Evolutionary conservation across 2,797 vertebrate genomes (phyloP), one percentile per base, ranked within the genome.

Genomic region (Philypnodon macrostomus): DNA sequence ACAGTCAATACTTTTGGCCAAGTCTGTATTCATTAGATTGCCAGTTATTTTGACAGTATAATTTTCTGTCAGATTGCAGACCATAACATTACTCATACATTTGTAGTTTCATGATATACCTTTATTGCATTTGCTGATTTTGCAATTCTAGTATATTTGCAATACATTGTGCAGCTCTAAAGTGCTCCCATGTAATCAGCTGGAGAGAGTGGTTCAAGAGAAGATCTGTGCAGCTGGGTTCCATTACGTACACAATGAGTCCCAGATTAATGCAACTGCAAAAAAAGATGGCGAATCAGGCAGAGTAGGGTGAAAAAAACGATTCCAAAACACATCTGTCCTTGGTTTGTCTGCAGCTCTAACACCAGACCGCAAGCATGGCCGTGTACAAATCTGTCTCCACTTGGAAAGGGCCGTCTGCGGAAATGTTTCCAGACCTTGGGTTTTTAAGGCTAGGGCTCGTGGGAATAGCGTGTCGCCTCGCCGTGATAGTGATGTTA

Each of bases 221-320:
- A 67, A 65, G 75, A 86, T 85, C 77, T 62, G 63, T 77, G 79
- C 87, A 87, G 87, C 85, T 88, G 86, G 77, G 85, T 81, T 90
- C 85, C 85, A 86, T 86, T 83, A 84, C 74, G 70, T 80, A 83
- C 84, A 86, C 86, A 88, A 88, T 86, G 85, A 88, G 73, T 82
- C 75, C 80, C 84, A 87, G 86, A 88, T 88, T 86, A 85, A 60
- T 78, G 63, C 57, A 70, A 64, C 62, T 79, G 64, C 54, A 65
- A 67, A 31, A 60, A 46, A 46, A 42, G 5, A 49, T 39, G 48
- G 54, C 47, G 30, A 51, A 75, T 70, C 56, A 57, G 7, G 14
- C 37, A 27, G 39, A 27, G 35, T n/a, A 41, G 52, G 38, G 47
- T 55, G 59, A 27, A 63, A 30, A n/a, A 63, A 72, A 58, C 41